Percentiles rank a stretch among this genome's conserved stretches.
Evolutionary conservation across 1,140 invertebrate genomes (phyloP).

Genomic region (Musca domestica): DNA sequence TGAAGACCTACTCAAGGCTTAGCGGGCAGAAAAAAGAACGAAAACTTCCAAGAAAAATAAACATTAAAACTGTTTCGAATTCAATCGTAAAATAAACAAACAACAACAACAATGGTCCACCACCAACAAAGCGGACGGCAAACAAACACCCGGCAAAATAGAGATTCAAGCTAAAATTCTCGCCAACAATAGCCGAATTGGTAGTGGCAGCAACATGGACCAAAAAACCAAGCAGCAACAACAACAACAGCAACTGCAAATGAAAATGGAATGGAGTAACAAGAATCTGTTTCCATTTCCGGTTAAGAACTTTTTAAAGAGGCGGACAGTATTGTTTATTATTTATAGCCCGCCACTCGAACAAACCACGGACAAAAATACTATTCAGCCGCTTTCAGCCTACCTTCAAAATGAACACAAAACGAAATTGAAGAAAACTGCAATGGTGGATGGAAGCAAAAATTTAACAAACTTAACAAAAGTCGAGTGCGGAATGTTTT

Average conservation of each 20-base stretch:
- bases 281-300: conserved; percentile 12
- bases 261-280: too few relatives aligned
- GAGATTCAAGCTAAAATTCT: not conserved
- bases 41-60: not conserved
- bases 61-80: conserved; percentile 9
- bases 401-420: too few relatives aligned
- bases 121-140: not conserved
- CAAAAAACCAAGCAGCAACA: not conserved
- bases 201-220: not conserved
- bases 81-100: conserved; percentile 14
- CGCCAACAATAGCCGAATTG: too few relatives aligned
- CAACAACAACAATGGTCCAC: not conserved
- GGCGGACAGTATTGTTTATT: conserved; percentile 22
- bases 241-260: not conserved
- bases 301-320: conserved; percentile 15
- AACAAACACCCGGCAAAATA: not conserved
- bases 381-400: not conserved
- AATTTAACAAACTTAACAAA: not conserved
- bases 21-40: too few relatives aligned
- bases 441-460: too few relatives aligned
- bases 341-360: conserved; percentile 1
- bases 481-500: not conserved
- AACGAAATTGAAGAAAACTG: not conserved
- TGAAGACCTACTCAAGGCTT: too few relatives aligned
- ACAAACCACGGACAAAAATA: not conserved